Conservation (phyloP, 2,113 vertebrate genomes). For the Macroglossus sobrinus region DNA sequence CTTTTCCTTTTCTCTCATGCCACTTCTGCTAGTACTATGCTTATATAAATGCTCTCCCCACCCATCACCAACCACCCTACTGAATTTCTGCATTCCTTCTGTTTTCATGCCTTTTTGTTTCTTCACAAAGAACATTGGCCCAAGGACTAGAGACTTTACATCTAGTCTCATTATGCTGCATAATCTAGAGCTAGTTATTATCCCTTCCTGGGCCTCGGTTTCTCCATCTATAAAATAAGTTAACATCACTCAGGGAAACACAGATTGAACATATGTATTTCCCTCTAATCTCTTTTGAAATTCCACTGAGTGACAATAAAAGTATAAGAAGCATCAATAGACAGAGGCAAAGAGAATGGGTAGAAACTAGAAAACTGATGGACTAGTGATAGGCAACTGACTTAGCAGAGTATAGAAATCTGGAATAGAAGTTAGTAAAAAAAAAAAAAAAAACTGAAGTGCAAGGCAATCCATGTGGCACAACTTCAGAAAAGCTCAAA, state of each 20-base stretch:
- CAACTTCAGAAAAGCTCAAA: background rate
- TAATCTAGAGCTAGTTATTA: background rate
- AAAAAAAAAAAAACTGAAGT: background rate
- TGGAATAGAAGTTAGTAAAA: background rate
- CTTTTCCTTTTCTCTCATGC: background rate
- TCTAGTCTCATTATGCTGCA: background rate
- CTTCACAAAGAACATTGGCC: background rate
- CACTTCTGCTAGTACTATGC: background rate
- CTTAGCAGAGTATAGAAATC: background rate
- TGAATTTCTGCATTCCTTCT: background rate
- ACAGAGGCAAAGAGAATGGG: background rate
- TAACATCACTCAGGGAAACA: background rate
- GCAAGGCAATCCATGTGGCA: background rate
- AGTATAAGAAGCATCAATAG: background rate
- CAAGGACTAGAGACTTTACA: background rate
- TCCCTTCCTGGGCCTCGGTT: background rate
- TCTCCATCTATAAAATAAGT: background rate
- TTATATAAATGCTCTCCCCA: background rate
- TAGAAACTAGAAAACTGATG: background rate
- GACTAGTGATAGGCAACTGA: background rate
- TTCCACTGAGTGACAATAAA: background rate
- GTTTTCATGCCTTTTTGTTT: background rate
- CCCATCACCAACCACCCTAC: background rate
- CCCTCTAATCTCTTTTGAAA: background rate
- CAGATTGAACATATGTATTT: background rate